Evolutionary conservation across 2,113 vertebrate genomes (phyloP), one percentile per base, ranked within the genome.

Genomic region (Ophthalmolycus amberensis): DNA sequence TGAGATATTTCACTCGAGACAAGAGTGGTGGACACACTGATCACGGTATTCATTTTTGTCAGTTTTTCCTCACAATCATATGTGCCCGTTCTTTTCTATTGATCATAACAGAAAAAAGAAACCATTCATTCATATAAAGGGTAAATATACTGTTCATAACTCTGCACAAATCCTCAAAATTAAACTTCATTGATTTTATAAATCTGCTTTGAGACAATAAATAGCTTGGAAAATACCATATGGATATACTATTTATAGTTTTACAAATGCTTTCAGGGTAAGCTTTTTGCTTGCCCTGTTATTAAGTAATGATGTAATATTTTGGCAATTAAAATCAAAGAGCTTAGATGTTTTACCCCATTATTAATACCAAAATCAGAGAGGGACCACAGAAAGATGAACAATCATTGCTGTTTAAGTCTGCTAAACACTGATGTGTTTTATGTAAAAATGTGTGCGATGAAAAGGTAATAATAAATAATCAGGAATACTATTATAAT

Each of bases 261-360:
- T 69, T 2, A 27, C 1, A 75, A 71, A 66, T 52, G 22, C 8
- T 71, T 67, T 71, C 16, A 58, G 50, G 11, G 12, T 16, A n/a
- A n/a, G 58, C 6, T 25, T 77, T 52, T 16, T 40, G 27, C 27
- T 37, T 60, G 52, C 20, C 18, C 15, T 32, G 71, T 62, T 68
- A 48, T 68, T 54, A 67, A 34, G 59, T 8, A 62, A 63, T 68
- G 12, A 67, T n/a, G 44, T n/a, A 58, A n/a, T 75, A 14, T 9
- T 46, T 18, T 29, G 12, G 37, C 50, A 65, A 66, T 64, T 34
- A 37, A 54, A 72, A 50, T 72, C 20, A 80, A 72, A 72, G 27
- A 64, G 37, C 56, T 79, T 54, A 63, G 6, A 70, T 62, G n/a
- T 70, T 32, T 34, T 62, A 29, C 67, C 15, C 48, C 9, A 38